Percentiles rank a stretch among this genome's conserved stretches.
Evolutionary conservation across 64 coral and sea anemone species (phyloP).

Genomic region (Actinia equina): DNA sequence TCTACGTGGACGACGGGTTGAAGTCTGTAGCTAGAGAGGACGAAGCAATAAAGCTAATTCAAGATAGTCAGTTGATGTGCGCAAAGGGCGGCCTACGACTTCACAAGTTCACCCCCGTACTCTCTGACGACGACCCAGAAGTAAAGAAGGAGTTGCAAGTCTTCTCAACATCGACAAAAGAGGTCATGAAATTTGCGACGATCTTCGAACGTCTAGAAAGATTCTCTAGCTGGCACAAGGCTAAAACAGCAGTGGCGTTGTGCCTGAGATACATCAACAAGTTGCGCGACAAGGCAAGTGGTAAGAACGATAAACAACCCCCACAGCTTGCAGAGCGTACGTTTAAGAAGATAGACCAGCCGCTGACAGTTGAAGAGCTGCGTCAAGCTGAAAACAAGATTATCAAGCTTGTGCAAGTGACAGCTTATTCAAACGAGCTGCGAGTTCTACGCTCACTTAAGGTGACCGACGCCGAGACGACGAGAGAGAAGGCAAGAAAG

Average conservation of each 20-base stretch:
- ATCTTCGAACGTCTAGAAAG: too few species aligned
- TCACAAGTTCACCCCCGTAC: neutral
- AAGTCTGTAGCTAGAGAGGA: too few species aligned
- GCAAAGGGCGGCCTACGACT: neutral
- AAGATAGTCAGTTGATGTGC: slow-evolving; percentile 2
- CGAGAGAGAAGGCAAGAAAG: slow-evolving; percentile 5
- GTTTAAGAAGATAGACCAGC: neutral
- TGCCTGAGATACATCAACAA: too few species aligned
- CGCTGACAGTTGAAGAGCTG: slow-evolving; percentile 28
- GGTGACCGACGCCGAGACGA: neutral
- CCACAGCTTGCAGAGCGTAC: neutral
- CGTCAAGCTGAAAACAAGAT: slow-evolving; percentile 1
- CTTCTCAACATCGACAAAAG: too few species aligned
- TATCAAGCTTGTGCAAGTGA: neutral
- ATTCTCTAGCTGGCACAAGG: too few species aligned
- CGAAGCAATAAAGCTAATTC: slow-evolving; percentile 23
- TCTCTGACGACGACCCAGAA: neutral
- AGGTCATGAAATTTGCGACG: too few species aligned
- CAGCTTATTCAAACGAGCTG: neutral
- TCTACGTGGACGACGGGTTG: slow-evolving; percentile 55
- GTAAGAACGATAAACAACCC: too few species aligned
- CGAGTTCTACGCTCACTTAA: neutral
- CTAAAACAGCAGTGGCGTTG: too few species aligned
- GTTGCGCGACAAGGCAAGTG: too few species aligned
- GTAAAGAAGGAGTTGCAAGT: too few species aligned